Evolutionary conservation across 30 jellyfish, hydroid and myxozoan species (phyloP), one percentile per base, ranked within the genome.

Genomic region (Phacellophora camtschatica): DNA sequence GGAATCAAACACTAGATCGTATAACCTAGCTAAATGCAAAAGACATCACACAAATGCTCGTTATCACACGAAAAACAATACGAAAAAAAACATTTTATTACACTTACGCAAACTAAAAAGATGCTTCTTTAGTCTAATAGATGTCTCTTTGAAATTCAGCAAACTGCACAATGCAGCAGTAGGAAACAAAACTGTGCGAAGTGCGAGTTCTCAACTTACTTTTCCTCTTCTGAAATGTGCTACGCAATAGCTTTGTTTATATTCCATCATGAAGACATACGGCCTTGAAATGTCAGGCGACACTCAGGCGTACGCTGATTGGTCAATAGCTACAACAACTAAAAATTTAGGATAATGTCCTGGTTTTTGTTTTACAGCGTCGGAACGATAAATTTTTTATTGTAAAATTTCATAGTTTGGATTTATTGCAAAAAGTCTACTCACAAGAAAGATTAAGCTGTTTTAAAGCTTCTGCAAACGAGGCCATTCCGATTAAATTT

Each of bases 211-310:
- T 37, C 49, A 45, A 50, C 27, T 68, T 74, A 53, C 74, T 53
- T 73, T 74, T 73, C 86, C 36, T 73, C 86, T 73, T 73, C 86
- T 73, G 74, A 73, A 73, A 45, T 41, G 76, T 53, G 84, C 91
- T 80, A 80, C 91, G 91, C 91, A 80, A 80, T 80, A 56, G 78
- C 77, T 66, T 80, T 80, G 80, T 80, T 80, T 65, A 80, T 80
- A 80, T 73, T 43, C 86, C 34, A 22, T 63, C 72, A 66, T 64
- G 51, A 48, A 84, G 72, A 49, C 84, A 59, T 77, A 51, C n/a
- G 70, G 69, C 91, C 91, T 48, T 64, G 91, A 64, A 84, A 80
- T 73, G 86, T 73, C 86, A 73, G 32, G 64, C 74, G 65, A 42
- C 85, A 72, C 41, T 73, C 56, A n/a, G 35, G 31, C 11, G 61